phyloP scores from a whole-genome alignment of 2,113 vertebrate species.

The Setophaga petechia region DNA sequence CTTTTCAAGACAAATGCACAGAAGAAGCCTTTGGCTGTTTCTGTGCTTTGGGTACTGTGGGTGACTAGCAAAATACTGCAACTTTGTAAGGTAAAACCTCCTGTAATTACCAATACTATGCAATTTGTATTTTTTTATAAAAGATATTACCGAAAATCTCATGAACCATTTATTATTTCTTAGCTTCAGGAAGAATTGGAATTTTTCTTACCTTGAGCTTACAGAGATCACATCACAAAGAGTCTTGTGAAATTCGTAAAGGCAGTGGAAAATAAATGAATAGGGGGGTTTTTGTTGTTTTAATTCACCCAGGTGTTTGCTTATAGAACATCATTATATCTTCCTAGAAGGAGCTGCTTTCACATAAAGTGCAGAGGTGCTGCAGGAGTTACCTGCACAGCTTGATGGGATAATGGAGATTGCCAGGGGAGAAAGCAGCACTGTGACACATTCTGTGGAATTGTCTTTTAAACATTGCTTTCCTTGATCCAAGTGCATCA shows the following conservation, averaged over 20 bases:
- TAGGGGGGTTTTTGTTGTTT: not conserved
- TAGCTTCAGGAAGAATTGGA: not conserved
- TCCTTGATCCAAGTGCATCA: not conserved
- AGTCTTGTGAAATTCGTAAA: not conserved
- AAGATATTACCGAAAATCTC: not conserved
- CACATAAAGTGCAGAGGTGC: not conserved
- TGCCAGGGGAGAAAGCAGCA: not conserved
- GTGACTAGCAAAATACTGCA: not conserved
- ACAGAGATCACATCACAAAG: not conserved
- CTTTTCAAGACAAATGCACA: not conserved
- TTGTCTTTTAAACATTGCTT: not conserved
- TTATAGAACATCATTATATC: not conserved
- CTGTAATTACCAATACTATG: not conserved
- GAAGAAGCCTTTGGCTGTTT: not conserved
- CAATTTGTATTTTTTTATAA: not conserved
- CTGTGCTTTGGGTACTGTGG: not conserved
- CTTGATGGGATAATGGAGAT: not conserved
- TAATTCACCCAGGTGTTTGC: not conserved
- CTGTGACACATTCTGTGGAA: not conserved
- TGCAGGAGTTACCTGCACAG: not conserved
- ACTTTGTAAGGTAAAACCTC: not conserved
- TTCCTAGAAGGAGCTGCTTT: not conserved
- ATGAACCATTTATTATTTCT: not conserved
- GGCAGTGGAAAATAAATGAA: not conserved
- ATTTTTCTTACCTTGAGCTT: not conserved